Base-by-base conservation (phyloP, 2,888 invertebrate genomes). In the Chymomyza caudatula region DNA sequence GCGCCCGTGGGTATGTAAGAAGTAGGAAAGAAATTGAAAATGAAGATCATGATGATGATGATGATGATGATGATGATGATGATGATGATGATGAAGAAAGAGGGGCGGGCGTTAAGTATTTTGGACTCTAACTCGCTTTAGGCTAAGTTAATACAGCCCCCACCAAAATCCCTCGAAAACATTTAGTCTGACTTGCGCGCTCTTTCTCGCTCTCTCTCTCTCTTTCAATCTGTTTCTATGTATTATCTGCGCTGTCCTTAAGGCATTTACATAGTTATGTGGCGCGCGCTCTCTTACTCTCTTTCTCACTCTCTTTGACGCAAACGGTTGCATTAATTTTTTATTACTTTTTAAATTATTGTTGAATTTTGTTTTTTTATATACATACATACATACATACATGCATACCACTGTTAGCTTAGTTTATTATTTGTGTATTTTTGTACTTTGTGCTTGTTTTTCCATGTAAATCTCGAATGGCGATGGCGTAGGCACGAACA, bases 1-100 rank as follows among this genome's bases (percentile, higher is more conserved):
- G 96, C 96, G 88, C 96, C 96, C 72, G 95, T 96, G 71, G 89
- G 89, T 85, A 86, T 90, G 89, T 90, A 89, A 89, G 77, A 25
- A 22, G 17, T 19, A 20, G 15, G 8, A 23, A 20, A 44, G 60
- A 52, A 22, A 52, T 37, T 51, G 23, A 17, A 43, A 37, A 56
- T 44, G 52, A 23, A 8, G 20, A 17, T 25, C 43, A 57, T 59
- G 59, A 53, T 47, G 59, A 53, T 56, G 60, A 60, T 20, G 17
- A 49, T 42, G 62, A 49, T 22, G 13, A 51, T 15, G n/a, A n/a
- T n/a, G n/a, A n/a, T 20, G 20, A 51, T 23, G 20, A 17, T 25
- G 54, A 57, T 59, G 59, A 53, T 47, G 59, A 53, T 56, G 60
- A 60, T 20, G 17, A 49, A 47, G 62, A 49, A 47, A 25, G 55